phyloP scores from a whole-genome alignment of 2,888 invertebrate genomes.

The Myathropa florea region DNA sequence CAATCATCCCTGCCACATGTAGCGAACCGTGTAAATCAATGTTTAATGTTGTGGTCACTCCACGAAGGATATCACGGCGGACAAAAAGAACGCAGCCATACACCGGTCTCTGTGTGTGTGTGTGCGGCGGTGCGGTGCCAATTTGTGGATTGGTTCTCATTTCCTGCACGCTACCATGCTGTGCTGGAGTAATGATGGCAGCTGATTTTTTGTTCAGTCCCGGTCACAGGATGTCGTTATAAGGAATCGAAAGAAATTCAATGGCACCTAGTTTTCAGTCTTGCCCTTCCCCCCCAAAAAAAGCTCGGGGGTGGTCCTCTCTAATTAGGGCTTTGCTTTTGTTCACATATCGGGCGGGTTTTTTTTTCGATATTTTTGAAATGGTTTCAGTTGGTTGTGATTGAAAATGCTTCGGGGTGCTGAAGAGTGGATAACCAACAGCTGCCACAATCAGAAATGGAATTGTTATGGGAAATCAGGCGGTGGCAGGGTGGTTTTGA shows the following conservation, averaged over 20 bases:
- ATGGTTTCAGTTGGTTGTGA: no score
- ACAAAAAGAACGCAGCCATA: background rate
- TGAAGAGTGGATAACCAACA: no score
- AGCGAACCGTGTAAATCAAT: background rate
- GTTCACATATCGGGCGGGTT: no score
- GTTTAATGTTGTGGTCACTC: background rate
- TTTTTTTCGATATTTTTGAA: no score
- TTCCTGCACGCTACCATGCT: background rate
- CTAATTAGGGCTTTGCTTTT: no score
- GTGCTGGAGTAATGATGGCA: background rate
- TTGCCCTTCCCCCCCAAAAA: no score
- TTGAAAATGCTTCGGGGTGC: no score
- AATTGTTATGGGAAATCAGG: no score
- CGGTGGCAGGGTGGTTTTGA: no score
- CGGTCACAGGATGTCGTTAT: background rate
- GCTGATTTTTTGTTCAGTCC: background rate
- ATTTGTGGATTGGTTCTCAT: background rate
- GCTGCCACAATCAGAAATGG: no score
- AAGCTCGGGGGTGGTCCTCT: no score
- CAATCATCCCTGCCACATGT: background rate
- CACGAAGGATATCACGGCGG: background rate
- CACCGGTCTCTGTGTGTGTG: background rate
- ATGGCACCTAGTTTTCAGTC: background rate
- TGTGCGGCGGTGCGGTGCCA: background rate
- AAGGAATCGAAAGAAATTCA: background rate